These are phyloP conservation scores for Oxystoma pomonae DNA, from an alignment of 2,888 invertebrate genomes.

Conservation along the genomic window DNA sequence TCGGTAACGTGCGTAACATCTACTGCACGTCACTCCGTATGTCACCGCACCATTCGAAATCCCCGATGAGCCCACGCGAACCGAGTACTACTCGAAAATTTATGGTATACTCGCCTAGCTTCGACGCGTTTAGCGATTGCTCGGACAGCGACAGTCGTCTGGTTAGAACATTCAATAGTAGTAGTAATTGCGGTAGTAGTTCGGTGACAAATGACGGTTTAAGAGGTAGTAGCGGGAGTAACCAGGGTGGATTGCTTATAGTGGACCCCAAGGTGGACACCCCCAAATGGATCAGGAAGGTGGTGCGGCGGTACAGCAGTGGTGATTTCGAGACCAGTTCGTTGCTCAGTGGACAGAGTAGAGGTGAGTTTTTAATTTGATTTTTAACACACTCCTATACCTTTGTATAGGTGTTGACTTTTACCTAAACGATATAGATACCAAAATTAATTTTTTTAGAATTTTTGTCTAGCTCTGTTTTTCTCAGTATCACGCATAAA, in stretches of 20 bases:
- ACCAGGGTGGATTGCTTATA: conserved; percentile 42
- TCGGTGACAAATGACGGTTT: not conserved
- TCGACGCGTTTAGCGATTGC: conserved; percentile 43
- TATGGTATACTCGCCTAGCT: conserved; percentile 46
- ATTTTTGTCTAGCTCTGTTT: no score
- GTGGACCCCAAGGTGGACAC: conserved; percentile 42
- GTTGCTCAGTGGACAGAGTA: conserved; percentile 46
- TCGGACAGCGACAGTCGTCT: conserved; percentile 47
- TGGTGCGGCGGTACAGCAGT: conserved; percentile 46
- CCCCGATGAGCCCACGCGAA: conserved; percentile 45
- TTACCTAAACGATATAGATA: no score
- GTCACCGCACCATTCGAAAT: conserved; percentile 45
- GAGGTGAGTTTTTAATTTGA: no score
- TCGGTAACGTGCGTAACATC: conserved; percentile 38
- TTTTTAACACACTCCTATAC: no score
- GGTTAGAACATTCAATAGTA: conserved; percentile 33
- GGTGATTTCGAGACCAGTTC: conserved; percentile 48
- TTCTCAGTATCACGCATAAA: no score
- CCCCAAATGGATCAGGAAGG: conserved; percentile 47
- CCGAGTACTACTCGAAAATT: conserved; percentile 42
- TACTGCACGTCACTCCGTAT: conserved; percentile 43
- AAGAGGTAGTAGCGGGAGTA: conserved; percentile 22
- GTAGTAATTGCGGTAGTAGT: not conserved
- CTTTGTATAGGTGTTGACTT: no score
- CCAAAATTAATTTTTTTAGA: no score